A percentile compares a stretch with the other conserved stretches of the same genome.
phyloP scores from a whole-genome alignment of 2,797 vertebrate genomes.

The Lepus townsendii region DNA sequence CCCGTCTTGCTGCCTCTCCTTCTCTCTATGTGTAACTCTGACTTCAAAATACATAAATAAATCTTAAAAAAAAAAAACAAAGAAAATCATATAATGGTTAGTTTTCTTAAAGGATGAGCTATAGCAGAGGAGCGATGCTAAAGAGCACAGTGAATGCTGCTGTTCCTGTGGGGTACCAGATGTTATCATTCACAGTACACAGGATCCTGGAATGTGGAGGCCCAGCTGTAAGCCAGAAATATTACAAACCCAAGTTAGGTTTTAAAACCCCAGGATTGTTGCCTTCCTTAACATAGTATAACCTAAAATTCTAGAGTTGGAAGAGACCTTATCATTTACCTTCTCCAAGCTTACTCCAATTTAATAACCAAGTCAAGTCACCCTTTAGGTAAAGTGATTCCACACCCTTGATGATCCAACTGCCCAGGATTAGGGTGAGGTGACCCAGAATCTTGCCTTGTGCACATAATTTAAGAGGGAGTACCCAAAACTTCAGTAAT shows the following conservation, averaged over 20 bases:
- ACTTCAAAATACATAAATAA: too few relatives aligned
- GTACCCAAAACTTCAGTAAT: neutral
- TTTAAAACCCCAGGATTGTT: neutral
- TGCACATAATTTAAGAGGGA: neutral
- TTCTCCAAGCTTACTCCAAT: neutral
- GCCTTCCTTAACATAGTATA: constrained; percentile 4
- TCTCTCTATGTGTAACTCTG: too few relatives aligned
- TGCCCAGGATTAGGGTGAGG: neutral
- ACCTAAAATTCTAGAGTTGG: constrained; percentile 9
- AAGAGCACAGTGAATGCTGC: neutral
- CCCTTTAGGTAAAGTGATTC: constrained; percentile 12
- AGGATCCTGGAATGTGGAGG: neutral
- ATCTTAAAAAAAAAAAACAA: too few relatives aligned
- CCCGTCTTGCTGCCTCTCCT: too few relatives aligned
- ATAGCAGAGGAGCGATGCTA: neutral
- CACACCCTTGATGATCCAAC: neutral
- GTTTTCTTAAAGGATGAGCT: constrained; percentile 13
- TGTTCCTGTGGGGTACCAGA: neutral
- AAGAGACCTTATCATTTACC: neutral
- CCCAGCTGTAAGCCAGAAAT: neutral
- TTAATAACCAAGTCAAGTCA: constrained; percentile 33
- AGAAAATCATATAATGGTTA: neutral
- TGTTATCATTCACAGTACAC: neutral
- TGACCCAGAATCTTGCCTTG: neutral
- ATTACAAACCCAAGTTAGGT: neutral